Conservation (phyloP, 2,797 vertebrate species). For the Intellagama lesueurii region DNA sequence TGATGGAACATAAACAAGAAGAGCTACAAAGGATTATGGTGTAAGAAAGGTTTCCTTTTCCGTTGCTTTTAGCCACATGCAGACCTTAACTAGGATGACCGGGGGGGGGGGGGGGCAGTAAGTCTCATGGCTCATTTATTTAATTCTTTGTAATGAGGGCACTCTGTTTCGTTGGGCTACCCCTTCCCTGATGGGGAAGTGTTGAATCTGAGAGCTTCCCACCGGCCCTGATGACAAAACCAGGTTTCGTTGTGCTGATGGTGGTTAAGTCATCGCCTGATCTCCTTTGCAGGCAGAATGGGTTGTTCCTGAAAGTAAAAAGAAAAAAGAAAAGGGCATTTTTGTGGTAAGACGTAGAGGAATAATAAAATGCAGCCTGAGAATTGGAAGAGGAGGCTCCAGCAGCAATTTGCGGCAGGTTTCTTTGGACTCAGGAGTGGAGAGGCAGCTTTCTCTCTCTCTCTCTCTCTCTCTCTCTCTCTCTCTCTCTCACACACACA, state of each 20-base stretch:
- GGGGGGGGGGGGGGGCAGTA: background rate
- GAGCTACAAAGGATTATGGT: background rate
- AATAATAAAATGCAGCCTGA: slow-evolving; percentile 15
- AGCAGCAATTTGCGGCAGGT: background rate
- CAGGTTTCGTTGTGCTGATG: slow-evolving; percentile 7
- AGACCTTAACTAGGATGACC: background rate
- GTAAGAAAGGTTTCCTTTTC: background rate
- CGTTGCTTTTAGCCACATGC: no score
- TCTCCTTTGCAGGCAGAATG: background rate
- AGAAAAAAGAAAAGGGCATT: background rate
- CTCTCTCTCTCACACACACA: no score
- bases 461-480: no score
- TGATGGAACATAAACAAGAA: background rate
- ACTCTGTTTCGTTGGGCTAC: background rate
- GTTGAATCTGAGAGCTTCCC: background rate
- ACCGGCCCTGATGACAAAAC: background rate
- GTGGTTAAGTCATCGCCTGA: slow-evolving; percentile 15
- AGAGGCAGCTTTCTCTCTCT: no score
- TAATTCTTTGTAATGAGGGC: no score
- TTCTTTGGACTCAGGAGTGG: background rate
- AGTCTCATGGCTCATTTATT: background rate
- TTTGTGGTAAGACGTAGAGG: slow-evolving; percentile 17
- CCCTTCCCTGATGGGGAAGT: background rate
- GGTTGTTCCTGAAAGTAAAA: background rate
- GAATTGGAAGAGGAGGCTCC: slow-evolving; percentile 18